These are phyloP conservation scores for Ctena decussata DNA, from an alignment of 2,888 invertebrate genomes.

Conservation along the genomic window DNA sequence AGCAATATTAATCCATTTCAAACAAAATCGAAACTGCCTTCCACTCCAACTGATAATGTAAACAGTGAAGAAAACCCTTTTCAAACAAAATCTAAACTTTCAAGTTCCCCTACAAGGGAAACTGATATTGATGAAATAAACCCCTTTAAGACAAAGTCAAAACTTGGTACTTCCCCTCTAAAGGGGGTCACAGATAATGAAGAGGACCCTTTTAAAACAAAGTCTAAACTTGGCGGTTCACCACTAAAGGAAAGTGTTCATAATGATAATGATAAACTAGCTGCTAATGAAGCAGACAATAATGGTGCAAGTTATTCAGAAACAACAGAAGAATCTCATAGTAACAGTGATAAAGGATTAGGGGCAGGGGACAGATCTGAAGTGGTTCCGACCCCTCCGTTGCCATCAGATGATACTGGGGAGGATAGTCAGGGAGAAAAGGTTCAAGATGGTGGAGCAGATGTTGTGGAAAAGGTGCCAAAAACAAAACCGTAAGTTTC, in stretches of 20 bases:
- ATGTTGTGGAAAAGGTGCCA: constrained; percentile 26
- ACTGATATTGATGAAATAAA: constrained; percentile 65
- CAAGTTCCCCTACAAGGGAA: constrained; percentile 4
- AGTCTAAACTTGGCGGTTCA: constrained; percentile 67
- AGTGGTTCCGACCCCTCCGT: background rate
- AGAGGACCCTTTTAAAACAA: constrained; percentile 78
- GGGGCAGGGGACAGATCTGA: background rate
- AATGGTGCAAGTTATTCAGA: background rate
- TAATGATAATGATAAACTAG: constrained; percentile 12
- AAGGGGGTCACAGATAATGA: background rate
- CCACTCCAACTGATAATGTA: constrained; percentile 69
- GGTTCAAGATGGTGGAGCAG: constrained; percentile 47
- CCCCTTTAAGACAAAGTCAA: constrained; percentile 79
- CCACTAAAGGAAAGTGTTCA: constrained; percentile 50
- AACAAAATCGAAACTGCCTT: constrained; percentile 69
- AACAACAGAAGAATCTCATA: background rate
- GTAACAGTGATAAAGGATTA: background rate
- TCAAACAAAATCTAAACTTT: constrained; percentile 12
- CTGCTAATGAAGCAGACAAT: background rate
- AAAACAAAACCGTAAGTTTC: constrained; percentile 55
- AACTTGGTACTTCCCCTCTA: constrained; percentile 75
- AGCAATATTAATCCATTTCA: constrained; percentile 79
- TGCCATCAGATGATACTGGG: background rate
- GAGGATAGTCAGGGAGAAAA: constrained; percentile 23
- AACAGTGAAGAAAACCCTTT: background rate